Conservation (phyloP, 2,888 invertebrate genomes). For the Mythimna lalbum region DNA sequence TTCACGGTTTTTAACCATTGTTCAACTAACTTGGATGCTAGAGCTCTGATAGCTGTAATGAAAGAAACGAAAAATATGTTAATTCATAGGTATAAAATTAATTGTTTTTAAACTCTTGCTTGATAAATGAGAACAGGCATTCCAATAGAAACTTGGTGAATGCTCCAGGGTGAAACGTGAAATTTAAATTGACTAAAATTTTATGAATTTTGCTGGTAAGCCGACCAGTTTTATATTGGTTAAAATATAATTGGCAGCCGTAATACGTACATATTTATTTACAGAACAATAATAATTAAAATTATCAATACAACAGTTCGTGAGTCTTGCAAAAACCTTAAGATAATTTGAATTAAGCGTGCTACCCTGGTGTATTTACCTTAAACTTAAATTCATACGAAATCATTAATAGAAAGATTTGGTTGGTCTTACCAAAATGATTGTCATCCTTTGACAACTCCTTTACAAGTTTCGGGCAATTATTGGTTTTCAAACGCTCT, state of each 20-base stretch:
- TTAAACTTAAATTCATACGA: background rate
- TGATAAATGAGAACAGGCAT: background rate
- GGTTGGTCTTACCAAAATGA: constrained; percentile 93
- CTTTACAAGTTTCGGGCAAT: constrained; percentile 97
- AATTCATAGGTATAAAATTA: constrained; percentile 10
- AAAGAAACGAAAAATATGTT: constrained; percentile 59
- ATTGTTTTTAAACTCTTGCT: background rate
- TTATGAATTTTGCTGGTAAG: too few relatives aligned
- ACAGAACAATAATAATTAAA: too few relatives aligned
- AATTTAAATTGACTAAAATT: too few relatives aligned
- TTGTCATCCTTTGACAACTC: constrained; percentile 95
- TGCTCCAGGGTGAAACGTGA: too few relatives aligned
- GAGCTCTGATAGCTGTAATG: constrained; percentile 93
- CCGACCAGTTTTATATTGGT: too few relatives aligned
- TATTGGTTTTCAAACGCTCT: constrained; percentile 96
- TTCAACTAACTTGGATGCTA: constrained; percentile 96
- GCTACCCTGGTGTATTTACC: too few relatives aligned
- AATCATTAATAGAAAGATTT: constrained; percentile 16
- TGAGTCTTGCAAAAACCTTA: too few relatives aligned
- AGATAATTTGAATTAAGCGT: too few relatives aligned
- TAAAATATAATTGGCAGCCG: too few relatives aligned
- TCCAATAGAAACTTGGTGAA: background rate
- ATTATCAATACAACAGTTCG: too few relatives aligned
- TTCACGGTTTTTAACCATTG: constrained; percentile 98
- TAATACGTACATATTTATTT: too few relatives aligned